A percentile compares a stretch with the other conserved stretches of the same genome.
Conservation (phyloP, 2,113 vertebrate genomes). For the Odobenus rosmarus region DNA sequence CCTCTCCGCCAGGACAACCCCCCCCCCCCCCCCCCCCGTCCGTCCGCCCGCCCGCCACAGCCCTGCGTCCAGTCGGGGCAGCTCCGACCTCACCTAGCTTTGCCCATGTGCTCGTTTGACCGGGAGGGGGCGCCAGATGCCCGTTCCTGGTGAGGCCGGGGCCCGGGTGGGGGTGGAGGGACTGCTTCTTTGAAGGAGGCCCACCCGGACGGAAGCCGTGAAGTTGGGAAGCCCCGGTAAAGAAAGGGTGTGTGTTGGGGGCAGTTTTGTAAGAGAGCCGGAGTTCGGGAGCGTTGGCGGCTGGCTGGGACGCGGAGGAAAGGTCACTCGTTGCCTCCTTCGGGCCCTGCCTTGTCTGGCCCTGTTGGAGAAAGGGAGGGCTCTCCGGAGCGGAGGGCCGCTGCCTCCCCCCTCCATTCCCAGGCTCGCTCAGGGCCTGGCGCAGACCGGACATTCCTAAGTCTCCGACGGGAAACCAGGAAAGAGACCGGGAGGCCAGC, state of each 20-base stretch:
- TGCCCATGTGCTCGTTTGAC: background rate
- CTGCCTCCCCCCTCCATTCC: background rate
- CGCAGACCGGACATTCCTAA: constrained; percentile 70
- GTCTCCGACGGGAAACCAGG: constrained; percentile 61
- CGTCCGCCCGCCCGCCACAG: background rate
- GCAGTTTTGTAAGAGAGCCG: background rate
- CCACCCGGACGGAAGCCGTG: fast-evolving
- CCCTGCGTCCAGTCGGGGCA: fast-evolving
- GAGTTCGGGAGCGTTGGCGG: background rate
- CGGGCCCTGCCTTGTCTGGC: background rate
- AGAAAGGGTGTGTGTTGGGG: background rate
- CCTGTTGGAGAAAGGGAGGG: background rate
- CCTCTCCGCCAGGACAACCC: background rate
- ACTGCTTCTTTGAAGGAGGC: background rate
- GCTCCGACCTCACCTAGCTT: background rate
- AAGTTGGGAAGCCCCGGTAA: background rate
- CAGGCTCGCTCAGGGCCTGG: background rate
- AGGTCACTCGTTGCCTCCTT: background rate
- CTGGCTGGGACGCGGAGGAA: background rate
- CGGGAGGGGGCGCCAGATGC: constrained; percentile 63
- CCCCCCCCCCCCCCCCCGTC: no score
- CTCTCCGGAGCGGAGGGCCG: background rate
- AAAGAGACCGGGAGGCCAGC: constrained; percentile 32
- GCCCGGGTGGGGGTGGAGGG: fast-evolving
- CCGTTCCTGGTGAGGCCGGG: background rate